phyloP scores from a whole-genome alignment of 2,888 invertebrate genomes.

The Thysanoteuthis rhombus region DNA sequence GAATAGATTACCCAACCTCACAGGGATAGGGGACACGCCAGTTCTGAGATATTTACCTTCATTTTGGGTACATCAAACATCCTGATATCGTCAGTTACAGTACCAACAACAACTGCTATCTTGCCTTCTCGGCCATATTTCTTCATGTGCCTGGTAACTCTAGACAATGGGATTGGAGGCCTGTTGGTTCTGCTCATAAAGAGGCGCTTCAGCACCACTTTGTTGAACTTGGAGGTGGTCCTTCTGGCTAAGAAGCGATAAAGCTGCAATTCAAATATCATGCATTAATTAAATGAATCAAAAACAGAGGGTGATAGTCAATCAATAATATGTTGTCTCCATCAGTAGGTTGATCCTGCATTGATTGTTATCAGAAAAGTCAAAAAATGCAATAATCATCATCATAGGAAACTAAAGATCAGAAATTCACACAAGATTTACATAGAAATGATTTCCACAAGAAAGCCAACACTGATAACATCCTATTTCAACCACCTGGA shows the following conservation, averaged over 20 bases:
- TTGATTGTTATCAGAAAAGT: not conserved
- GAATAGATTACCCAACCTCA: too few relatives aligned
- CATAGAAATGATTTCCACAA: too few relatives aligned
- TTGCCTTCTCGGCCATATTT: conserved; percentile 86
- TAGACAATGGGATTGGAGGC: conserved; percentile 92
- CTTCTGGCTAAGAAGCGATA: conserved; percentile 97
- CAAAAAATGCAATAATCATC: not conserved
- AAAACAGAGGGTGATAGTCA: too few relatives aligned
- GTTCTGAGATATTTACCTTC: too few relatives aligned
- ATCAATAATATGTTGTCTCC: too few relatives aligned
- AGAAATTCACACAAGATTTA: not conserved
- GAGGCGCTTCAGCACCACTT: conserved; percentile 89
- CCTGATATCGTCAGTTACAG: conserved; percentile 93
- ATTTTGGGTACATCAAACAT: conserved; percentile 91
- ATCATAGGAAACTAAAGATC: not conserved
- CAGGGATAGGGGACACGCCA: too few relatives aligned
- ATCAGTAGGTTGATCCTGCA: not conserved
- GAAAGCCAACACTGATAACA: too few relatives aligned
- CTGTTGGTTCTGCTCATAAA: conserved; percentile 97
- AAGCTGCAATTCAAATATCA: conserved; percentile 71
- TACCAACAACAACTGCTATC: conserved; percentile 92
- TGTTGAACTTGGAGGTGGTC: conserved; percentile 95
- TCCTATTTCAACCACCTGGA: too few relatives aligned
- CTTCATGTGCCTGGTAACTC: conserved; percentile 75
- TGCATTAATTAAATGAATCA: too few relatives aligned